A percentile compares a stretch with the other conserved stretches of the same genome.
phyloP scores from a whole-genome alignment of 2,113 vertebrate genomes.

The Tragelaphus scriptus region DNA sequence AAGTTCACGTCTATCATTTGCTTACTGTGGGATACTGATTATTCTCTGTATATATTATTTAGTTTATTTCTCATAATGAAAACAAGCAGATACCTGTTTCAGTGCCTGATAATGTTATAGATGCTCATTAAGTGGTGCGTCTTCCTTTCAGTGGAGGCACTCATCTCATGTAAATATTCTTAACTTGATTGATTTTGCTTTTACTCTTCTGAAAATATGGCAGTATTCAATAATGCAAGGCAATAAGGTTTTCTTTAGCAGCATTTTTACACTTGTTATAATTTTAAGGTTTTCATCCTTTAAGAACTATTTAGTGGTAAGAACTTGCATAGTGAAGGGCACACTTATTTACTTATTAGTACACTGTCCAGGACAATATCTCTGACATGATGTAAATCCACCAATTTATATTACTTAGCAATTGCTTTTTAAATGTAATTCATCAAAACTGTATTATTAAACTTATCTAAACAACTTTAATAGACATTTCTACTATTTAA shows the following conservation, averaged over 20 bases:
- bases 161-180: background rate
- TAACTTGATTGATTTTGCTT: background rate
- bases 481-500: slow-evolving; percentile 59
- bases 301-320: slow-evolving; percentile 61
- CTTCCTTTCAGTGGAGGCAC: background rate
- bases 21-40: background rate
- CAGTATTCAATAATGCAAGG: background rate
- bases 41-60: background rate
- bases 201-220: background rate
- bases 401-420: background rate
- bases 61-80: background rate
- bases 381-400: slow-evolving; percentile 56
- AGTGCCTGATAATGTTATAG: background rate
- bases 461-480: slow-evolving; percentile 66
- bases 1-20: background rate
- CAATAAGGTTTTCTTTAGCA: background rate
- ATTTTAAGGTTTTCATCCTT: slow-evolving; percentile 59
- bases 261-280: slow-evolving; percentile 36
- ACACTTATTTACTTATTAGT: slow-evolving; percentile 61
- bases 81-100: background rate
- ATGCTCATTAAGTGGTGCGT: background rate
- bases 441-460: slow-evolving; percentile 71
- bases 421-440: slow-evolving; percentile 64
- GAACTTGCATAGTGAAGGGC: slow-evolving; percentile 57
- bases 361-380: slow-evolving; percentile 54